These are phyloP conservation scores for Boulengerochromis microlepis DNA, from an alignment of 2,113 vertebrate species.

Conservation along the genomic window DNA sequence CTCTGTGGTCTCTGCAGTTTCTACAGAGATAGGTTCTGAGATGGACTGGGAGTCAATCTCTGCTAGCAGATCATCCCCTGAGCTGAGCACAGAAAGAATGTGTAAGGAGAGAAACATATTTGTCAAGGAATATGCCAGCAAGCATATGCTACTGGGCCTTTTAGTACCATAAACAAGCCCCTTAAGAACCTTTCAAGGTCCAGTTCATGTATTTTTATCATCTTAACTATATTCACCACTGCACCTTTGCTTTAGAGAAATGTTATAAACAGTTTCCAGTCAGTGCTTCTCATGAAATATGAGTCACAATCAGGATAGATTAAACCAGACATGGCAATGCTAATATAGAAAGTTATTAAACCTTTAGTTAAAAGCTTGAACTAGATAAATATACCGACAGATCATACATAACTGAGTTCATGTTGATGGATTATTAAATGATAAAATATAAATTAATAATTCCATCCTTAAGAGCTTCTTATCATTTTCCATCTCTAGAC, in stretches of 20 bases:
- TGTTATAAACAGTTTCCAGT: background rate
- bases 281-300: background rate
- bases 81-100: constrained; percentile 30
- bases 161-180: background rate
- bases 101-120: background rate
- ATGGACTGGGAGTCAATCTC: constrained; percentile 53
- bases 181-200: background rate
- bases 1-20: constrained; percentile 42
- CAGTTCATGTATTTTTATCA: background rate
- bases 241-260: background rate
- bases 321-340: background rate
- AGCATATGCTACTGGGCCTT: background rate
- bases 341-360: background rate
- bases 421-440: background rate
- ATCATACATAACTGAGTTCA: background rate
- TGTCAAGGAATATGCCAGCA: background rate
- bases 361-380: background rate
- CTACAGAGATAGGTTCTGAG: constrained; percentile 18
- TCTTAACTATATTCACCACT: background rate
- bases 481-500: background rate
- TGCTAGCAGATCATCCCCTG: constrained; percentile 58
- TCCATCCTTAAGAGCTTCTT: background rate
- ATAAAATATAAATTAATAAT: background rate
- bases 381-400: background rate
- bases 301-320: background rate